phyloP scores from a whole-genome alignment of 2,113 vertebrate species.

The Pampusana beccarii region DNA sequence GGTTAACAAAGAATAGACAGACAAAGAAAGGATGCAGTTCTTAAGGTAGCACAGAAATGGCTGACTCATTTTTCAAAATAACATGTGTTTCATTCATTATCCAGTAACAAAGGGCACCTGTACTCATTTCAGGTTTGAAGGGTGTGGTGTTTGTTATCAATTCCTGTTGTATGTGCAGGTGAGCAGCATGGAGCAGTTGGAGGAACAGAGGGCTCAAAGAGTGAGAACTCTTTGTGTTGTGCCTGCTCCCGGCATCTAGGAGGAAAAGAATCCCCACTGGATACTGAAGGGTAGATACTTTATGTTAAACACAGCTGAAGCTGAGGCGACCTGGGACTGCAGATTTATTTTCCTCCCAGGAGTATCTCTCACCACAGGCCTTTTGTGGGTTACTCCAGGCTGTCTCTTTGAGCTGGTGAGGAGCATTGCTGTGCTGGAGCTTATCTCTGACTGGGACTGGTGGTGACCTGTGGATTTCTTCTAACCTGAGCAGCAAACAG shows the following conservation, averaged over 20 bases:
- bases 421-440: neutral
- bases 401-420: neutral
- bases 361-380: neutral
- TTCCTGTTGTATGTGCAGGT: neutral
- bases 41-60: neutral
- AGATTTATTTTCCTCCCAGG: neutral
- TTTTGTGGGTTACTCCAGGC: neutral
- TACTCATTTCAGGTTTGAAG: neutral
- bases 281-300: neutral
- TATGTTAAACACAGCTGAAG: neutral
- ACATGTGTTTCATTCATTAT: neutral
- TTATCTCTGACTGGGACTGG: neutral
- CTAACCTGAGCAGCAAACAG: neutral
- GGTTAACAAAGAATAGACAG: neutral
- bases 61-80: neutral
- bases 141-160: fast-evolving
- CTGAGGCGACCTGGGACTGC: no score
- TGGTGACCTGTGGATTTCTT: neutral
- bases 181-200: neutral
- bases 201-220: neutral
- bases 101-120: neutral
- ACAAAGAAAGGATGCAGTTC: neutral
- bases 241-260: neutral
- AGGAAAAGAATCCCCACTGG: neutral
- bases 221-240: neutral